These are phyloP conservation scores for Corythaixoides concolor DNA, from an alignment of 2,113 vertebrate species.

Conservation along the genomic window DNA sequence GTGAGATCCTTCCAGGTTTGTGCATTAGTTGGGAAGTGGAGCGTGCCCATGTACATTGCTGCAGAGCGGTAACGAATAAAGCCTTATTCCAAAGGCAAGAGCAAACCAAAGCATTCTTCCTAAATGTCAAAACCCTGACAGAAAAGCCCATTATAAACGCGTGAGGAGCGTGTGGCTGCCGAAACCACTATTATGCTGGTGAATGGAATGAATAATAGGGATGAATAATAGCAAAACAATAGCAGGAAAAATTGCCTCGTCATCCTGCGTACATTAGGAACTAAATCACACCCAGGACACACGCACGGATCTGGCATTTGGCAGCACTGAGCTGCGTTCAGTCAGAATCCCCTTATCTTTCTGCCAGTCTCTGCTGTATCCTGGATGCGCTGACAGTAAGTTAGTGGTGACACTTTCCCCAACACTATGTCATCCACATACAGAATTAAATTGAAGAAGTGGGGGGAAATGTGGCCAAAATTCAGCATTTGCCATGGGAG, in stretches of 20 bases:
- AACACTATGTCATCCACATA: not conserved
- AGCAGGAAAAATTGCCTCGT: not conserved
- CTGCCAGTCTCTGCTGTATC: not conserved
- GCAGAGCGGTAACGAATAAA: not conserved
- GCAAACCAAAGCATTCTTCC: not conserved
- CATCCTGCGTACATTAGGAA: not conserved
- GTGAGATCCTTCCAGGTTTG: not conserved
- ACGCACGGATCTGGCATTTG: accelerated
- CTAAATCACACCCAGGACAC: slow-evolving; percentile 28
- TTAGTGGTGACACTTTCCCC: not conserved
- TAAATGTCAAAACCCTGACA: not conserved
- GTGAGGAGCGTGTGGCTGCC: not conserved
- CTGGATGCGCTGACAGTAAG: not conserved
- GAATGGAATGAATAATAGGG: slow-evolving; percentile 3
- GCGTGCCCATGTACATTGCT: not conserved
- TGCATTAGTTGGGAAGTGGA: not conserved
- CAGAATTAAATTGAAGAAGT: slow-evolving; percentile 2
- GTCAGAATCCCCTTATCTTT: not conserved
- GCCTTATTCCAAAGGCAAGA: not conserved
- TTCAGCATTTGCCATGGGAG: slow-evolving; percentile 3
- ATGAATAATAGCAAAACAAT: slow-evolving; percentile 43
- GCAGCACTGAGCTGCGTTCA: not conserved
- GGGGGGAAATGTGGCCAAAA: slow-evolving; percentile 8
- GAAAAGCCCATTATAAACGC: not conserved
- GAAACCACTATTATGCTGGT: not conserved